Percentiles rank a stretch among this genome's conserved stretches.
phyloP scores from a whole-genome alignment of 2,888 invertebrate genomes.

The Tiphia femorata region DNA sequence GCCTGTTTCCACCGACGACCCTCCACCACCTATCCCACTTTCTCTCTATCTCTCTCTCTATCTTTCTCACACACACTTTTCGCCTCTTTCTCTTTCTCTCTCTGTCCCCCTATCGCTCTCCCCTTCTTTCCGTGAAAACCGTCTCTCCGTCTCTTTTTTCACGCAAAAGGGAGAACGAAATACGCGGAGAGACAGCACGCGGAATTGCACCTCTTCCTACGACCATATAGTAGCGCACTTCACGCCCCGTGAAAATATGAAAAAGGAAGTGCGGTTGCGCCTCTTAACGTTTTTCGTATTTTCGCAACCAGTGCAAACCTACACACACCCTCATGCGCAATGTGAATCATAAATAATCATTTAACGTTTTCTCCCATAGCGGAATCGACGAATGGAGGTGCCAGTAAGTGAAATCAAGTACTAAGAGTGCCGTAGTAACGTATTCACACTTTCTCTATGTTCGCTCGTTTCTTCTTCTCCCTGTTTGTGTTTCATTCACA shows the following conservation, averaged over 20 bases:
- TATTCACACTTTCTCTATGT: constrained; percentile 9
- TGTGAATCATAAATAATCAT: constrained; percentile 66
- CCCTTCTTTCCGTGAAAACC: constrained; percentile 8
- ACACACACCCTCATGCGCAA: constrained; percentile 8
- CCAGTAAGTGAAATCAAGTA: constrained; percentile 72
- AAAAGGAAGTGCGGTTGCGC: constrained; percentile 39
- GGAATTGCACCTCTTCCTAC: constrained; percentile 50
- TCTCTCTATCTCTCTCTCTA: constrained; percentile 8
- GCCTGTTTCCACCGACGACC: constrained; percentile 6
- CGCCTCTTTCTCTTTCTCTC: not conserved
- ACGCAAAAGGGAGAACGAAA: constrained; percentile 19
- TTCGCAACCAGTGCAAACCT: constrained; percentile 37
- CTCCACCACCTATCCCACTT: not conserved
- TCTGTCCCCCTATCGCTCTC: constrained; percentile 4
- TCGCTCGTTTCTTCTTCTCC: constrained; percentile 1
- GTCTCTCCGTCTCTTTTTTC: constrained; percentile 36
- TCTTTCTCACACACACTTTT: no score
- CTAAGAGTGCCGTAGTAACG: constrained; percentile 63
- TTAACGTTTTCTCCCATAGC: constrained; percentile 72
- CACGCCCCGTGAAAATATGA: constrained; percentile 53
- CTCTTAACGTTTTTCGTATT: constrained; percentile 45
- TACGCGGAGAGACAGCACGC: constrained; percentile 45
- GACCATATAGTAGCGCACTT: constrained; percentile 48
- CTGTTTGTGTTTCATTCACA: not conserved
- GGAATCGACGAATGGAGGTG: constrained; percentile 81